Conservation (phyloP, 2,113 vertebrate genomes). For the Caloenas nicobarica region DNA sequence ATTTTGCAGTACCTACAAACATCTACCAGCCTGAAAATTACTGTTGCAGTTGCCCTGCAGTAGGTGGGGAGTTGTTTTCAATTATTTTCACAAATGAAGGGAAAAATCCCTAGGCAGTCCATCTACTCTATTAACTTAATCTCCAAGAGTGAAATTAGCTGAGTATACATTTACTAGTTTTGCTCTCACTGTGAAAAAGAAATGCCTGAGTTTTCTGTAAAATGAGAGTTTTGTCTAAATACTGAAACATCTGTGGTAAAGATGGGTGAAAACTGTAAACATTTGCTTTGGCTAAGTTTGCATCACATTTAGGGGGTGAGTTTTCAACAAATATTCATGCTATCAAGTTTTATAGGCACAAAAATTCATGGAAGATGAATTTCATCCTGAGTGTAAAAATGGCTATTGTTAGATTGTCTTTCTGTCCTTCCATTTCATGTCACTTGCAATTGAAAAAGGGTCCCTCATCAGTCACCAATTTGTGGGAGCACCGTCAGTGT, state of each 20-base stretch:
- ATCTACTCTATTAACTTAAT: constrained; percentile 61
- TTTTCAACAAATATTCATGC: background rate
- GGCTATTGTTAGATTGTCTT: background rate
- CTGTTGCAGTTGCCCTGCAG: constrained; percentile 32
- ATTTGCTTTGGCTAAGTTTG: constrained; percentile 22
- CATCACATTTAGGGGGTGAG: background rate
- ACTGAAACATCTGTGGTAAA: constrained; percentile 49
- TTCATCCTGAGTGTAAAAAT: background rate
- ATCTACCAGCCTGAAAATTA: background rate
- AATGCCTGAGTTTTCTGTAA: constrained; percentile 60
- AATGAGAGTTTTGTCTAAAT: constrained; percentile 66
- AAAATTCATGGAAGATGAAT: background rate
- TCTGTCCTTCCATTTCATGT: background rate
- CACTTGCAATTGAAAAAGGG: background rate
- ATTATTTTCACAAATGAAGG: constrained; percentile 6
- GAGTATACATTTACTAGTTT: constrained; percentile 58
- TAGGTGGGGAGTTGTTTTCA: constrained; percentile 21
- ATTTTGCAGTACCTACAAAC: background rate
- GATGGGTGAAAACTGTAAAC: background rate
- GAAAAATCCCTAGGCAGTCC: constrained; percentile 48
- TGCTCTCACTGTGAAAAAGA: constrained; percentile 55
- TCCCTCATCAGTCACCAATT: background rate
- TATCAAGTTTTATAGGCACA: background rate
- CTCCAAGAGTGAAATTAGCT: constrained; percentile 56
- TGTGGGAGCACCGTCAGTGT: background rate